Base-by-base conservation (phyloP, 2,797 vertebrate species). In the Pseudocheirus occidentalis region DNA sequence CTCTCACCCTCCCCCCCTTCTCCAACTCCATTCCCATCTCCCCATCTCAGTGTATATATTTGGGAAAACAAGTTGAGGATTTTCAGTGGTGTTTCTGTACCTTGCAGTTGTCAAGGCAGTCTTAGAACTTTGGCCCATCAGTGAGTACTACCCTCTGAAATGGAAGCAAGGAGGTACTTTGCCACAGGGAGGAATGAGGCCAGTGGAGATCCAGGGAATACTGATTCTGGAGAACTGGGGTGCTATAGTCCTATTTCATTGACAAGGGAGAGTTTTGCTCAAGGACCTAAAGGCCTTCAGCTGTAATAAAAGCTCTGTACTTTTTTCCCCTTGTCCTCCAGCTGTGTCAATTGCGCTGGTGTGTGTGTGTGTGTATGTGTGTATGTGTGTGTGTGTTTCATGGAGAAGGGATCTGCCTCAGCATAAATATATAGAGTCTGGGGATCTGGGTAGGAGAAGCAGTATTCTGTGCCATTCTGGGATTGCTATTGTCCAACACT, bases 31-130 rank as follows among this genome's bases (percentile, higher is more conserved):
- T 87, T 87, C 73, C 92, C 0, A 0, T 73, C 50, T 94, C 59
- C 73, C 73, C 27, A 46, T 94, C 92, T 53, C 56, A 53, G 95
- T 91, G 52, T 90, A 59, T 55, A 93, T 55, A 59, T 53, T 91
- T 56, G 57, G 55, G 66, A 92, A 57, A 62, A 90, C 3, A 13
- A 94, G 12, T 34, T 27, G 54, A 93, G 52, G 87, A 91, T 55
- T 94, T 90, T 56, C 57, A 16, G 16, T 18, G 2, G 40, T 31
- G 21, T 93, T 95, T 66, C 56, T 31, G 21, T 14, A 54, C 46
- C 4, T 2, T 54, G 89, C n/a, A 87, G 24, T 87, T 87, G 21
- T 87, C 40, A 87, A 50, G 46, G 73, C 27, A 46, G 73, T 27
- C 40, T 50, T 87, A 10, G 40, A 46, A 50, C 3, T 24, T 87